Percentiles rank a stretch among this genome's conserved stretches.
These are phyloP conservation scores for Drosophila yakuba DNA, from an alignment of 1,140 invertebrate species.

Conservation along the genomic window DNA sequence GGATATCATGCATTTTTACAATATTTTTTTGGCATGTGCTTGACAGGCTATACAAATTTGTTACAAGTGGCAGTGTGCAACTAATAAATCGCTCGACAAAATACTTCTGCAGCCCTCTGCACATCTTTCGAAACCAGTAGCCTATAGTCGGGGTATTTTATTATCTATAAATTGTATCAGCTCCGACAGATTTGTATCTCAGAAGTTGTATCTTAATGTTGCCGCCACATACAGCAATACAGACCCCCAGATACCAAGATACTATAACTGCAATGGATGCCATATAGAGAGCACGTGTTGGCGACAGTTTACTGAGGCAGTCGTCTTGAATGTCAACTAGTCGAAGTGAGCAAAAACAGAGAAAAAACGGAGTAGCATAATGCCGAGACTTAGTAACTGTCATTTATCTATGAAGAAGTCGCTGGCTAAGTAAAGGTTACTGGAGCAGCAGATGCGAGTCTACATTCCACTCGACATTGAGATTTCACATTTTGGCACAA, in stretches of 20 bases:
- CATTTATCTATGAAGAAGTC: conserved; percentile 76
- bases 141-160: conserved; percentile 34
- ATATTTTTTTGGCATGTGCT: too few relatives aligned
- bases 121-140: conserved; percentile 33
- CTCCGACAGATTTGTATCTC: conserved; percentile 60
- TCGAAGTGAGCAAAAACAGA: conserved; percentile 34
- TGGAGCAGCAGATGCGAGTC: conserved; percentile 59
- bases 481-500: conserved; percentile 42
- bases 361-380: conserved; percentile 33
- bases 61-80: conserved; percentile 25
- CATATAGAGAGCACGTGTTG: conserved; percentile 66
- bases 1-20: too few relatives aligned
- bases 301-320: conserved; percentile 36
- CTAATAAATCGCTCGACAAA: conserved; percentile 10
- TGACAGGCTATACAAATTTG: neutral
- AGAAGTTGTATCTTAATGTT: conserved; percentile 64
- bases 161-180: conserved; percentile 79
- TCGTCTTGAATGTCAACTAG: conserved; percentile 73
- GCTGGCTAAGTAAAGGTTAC: conserved; percentile 62
- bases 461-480: conserved; percentile 50
- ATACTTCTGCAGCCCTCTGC: neutral
- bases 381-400: conserved; percentile 68
- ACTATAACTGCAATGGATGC: conserved; percentile 30
- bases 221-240: conserved; percentile 1
- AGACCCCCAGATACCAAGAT: conserved; percentile 21